Evolutionary conservation across 2,113 vertebrate species (phyloP).

Genomic region (Planiliza haematocheilus): DNA sequence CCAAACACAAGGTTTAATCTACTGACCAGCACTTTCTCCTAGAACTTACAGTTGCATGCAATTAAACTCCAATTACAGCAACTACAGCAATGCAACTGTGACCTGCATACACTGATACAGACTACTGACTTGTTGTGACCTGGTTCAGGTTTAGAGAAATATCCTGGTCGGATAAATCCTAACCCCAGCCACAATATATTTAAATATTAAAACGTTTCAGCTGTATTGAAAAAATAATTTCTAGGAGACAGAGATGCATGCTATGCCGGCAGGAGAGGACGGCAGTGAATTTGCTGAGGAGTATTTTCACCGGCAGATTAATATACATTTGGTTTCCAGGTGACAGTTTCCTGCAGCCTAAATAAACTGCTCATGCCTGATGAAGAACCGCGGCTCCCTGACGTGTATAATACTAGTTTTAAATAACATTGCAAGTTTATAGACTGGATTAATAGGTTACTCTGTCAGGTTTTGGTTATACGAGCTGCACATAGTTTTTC

Average conservation of each 20-base stretch:
- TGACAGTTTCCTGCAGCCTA: constrained; percentile 17
- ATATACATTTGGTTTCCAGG: constrained; percentile 7
- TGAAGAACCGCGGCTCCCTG: background rate
- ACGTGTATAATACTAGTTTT: constrained; percentile 4
- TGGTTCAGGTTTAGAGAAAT: no score
- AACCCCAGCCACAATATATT: background rate
- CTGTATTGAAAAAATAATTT: background rate
- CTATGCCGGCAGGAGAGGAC: background rate
- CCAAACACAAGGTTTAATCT: no score
- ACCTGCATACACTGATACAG: no score
- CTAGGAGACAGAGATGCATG: background rate
- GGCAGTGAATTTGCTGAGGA: background rate
- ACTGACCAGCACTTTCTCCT: no score
- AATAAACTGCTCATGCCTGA: constrained; percentile 18
- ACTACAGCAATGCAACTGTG: no score
- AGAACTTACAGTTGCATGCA: no score
- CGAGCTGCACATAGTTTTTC: no score
- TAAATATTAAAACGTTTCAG: background rate
- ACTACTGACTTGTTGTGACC: background rate
- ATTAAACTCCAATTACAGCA: no score
- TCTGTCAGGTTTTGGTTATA: no score
- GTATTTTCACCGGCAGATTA: constrained; percentile 21
- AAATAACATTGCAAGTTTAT: background rate
- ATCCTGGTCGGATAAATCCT: background rate
- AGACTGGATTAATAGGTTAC: background rate